These are phyloP conservation scores for Ochlodes sylvanus DNA, from an alignment of 2,888 invertebrate species.

Conservation along the genomic window DNA sequence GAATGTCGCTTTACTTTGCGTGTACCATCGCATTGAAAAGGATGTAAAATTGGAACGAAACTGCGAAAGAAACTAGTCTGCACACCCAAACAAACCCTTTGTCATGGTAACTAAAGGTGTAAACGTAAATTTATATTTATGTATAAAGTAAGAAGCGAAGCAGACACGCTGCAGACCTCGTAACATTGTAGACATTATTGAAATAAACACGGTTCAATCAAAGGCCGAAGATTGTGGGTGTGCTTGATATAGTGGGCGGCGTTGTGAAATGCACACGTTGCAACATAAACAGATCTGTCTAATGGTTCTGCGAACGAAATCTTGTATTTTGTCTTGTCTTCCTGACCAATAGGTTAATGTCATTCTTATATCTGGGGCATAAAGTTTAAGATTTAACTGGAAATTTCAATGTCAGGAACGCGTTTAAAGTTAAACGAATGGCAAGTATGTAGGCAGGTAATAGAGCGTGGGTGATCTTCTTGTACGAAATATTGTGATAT, in stretches of 20 bases:
- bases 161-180: background rate
- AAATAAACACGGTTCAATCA: constrained; percentile 52
- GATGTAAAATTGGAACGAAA: no score
- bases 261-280: constrained; percentile 66
- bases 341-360: background rate
- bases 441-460: constrained; percentile 57
- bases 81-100: background rate
- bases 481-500: constrained; percentile 55
- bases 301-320: constrained; percentile 57
- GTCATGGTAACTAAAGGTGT: background rate
- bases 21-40: no score
- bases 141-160: background rate
- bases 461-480: constrained; percentile 63
- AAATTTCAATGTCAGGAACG: constrained; percentile 50
- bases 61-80: no score
- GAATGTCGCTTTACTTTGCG: no score
- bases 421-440: constrained; percentile 55
- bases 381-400: constrained; percentile 50
- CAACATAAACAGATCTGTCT: constrained; percentile 53
- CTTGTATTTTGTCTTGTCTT: constrained; percentile 45
- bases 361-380: constrained; percentile 42
- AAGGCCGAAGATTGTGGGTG: constrained; percentile 59
- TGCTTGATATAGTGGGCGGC: constrained; percentile 60
- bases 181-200: constrained; percentile 40
- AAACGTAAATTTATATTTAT: no score